Base-by-base conservation (phyloP, 1,140 invertebrate species). In the Philotrypesis tridentata region DNA sequence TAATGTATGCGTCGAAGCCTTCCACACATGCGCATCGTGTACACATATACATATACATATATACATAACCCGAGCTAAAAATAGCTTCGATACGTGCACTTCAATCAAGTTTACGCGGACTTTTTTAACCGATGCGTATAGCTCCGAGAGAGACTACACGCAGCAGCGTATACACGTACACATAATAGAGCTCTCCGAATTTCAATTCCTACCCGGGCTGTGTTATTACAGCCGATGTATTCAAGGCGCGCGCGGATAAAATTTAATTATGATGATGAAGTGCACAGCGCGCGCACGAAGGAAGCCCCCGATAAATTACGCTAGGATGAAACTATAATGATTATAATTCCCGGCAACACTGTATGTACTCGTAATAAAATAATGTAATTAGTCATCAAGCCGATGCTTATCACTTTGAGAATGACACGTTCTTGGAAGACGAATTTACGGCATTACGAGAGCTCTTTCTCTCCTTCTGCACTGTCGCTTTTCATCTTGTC, bases 331-430 rank as follows among this genome's bases (percentile, higher is more conserved):
- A 63, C 78, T 79, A n/a, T n/a, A 78, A 79, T 79, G n/a, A 73
- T 82, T 60, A 79, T 67, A 73, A 82, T 82, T 73, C 29, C n/a
- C 67, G 25, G 67, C 9, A 23, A 82, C 67, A 71, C 37, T 23
- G 60, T 77, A 77, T n/a, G 61, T 65, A 60, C 31, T 4, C n/a
- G 9, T 78, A 72, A 79, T 82, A 82, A 79, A 82, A 60, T 82
- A 79, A 82, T 82, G 40, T 63, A 78, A 78, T 82, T 78, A 78
- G 70, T 73, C 81, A 79, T 82, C 40, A 82, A 9, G 60, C 37
- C 21, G 81, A 82, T 82, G 68, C 74, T 79, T 82, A 82, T 82
- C 81, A 72, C 48, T 77, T 71, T 78, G 60, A 72, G 60, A 78
- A 73, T 82, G 43, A 79, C 67, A 40, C 40, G 55, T 82, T 82